Evolutionary conservation across 2,113 vertebrate genomes (phyloP).

Genomic region (Notothenia coriiceps): DNA sequence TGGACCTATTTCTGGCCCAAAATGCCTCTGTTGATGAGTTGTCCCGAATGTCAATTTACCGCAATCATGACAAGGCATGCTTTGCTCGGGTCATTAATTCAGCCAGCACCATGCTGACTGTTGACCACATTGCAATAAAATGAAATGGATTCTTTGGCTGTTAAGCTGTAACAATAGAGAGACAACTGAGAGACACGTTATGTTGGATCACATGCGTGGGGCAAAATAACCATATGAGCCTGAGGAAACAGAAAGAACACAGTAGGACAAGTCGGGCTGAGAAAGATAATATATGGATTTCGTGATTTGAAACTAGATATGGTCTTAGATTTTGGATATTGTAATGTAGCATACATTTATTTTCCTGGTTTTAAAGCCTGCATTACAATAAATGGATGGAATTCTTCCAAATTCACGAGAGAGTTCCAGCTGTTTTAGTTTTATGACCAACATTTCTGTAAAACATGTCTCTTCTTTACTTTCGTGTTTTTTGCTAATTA

Average conservation of each 20-base stretch:
- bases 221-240: constrained; percentile 15
- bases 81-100: constrained; percentile 48
- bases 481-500: not conserved
- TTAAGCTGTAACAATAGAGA: constrained; percentile 29
- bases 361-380: too few species aligned
- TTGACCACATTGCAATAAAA: constrained; percentile 55
- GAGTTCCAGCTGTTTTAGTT: not conserved
- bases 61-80: constrained; percentile 34
- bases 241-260: constrained; percentile 22
- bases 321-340: too few species aligned
- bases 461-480: not conserved
- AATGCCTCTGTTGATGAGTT: constrained; percentile 51
- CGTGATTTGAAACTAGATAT: too few species aligned
- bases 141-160: constrained; percentile 36
- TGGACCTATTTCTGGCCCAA: constrained; percentile 37
- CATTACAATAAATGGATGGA: too few species aligned
- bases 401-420: too few species aligned
- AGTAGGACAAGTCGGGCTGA: not conserved
- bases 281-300: too few species aligned
- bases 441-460: not conserved
- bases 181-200: not conserved
- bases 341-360: too few species aligned
- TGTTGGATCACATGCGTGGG: constrained; percentile 1
- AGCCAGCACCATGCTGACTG: constrained; percentile 16
- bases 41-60: constrained; percentile 45